Evolutionary conservation across 2,113 vertebrate genomes (phyloP), one percentile per base, ranked within the genome.

Genomic region (Chloropsis hardwickii): DNA sequence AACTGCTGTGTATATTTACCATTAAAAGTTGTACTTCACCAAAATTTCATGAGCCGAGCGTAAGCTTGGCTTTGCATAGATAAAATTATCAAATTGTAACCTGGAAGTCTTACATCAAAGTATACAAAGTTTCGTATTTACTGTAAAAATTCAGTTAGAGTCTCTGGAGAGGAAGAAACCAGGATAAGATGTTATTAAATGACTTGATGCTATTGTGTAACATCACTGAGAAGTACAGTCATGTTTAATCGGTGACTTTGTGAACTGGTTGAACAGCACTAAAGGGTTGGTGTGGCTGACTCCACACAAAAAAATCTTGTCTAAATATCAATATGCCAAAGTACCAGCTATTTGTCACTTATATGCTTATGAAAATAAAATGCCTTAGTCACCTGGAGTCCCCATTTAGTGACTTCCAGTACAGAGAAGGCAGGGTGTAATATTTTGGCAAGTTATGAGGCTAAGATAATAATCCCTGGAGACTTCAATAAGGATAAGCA

Each of bases 41-140:
- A 0, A 35, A 47, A 28, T 28, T 35, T 14, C 14, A 51, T 1
- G 19, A 70, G 14, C 27, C 3, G 0, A 19, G 25, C 0, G 0
- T 29, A 47, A 51, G 27, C n/a, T 42, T 14, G 33, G 42, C 35
- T 79, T 74, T 66, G 51, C 12, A 8, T 1, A 50, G 31, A 14
- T 15, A 5, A 2, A 56, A 24, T 5, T 28, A 53, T 65, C 54
- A 77, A 60, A 47, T 3, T 81, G 42, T 50, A 86, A 77, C 18
- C 23, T 35, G 58, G 40, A 72, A 60, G n/a, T 9, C 31, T 61
- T 44, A 37, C 13, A 56, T 28, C 6, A 40, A 13, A 54, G 19
- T 37, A 84, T 16, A 53, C 21, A 4, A 79, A 64, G 58, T 76
- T 95, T 83, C n/a, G 13, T 14, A n/a, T 86, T 51, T 39, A 56